Evolutionary conservation across 2,113 vertebrate species (phyloP).

Genomic region (Salvelinus sp.): DNA sequence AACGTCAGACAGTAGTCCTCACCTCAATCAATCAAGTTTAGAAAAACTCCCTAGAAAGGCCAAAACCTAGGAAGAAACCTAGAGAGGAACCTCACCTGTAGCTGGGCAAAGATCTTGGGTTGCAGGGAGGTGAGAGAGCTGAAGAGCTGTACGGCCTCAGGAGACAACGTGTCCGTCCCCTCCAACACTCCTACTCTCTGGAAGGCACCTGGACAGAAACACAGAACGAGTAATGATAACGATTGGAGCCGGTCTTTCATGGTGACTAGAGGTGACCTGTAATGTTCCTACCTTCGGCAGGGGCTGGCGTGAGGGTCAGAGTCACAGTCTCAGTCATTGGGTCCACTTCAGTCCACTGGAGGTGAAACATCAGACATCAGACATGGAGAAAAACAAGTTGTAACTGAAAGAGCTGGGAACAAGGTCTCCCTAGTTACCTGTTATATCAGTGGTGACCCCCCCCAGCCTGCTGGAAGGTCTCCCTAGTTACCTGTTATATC

Average conservation of each 20-base stretch:
- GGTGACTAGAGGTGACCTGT: too few species aligned
- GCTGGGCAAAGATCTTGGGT: conserved; percentile 81
- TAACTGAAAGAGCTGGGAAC: too few species aligned
- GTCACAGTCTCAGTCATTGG: conserved; percentile 81
- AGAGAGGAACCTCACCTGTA: conserved; percentile 81
- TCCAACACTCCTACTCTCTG: conserved; percentile 25
- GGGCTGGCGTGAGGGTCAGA: conserved; percentile 73
- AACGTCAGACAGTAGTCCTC: not conserved
- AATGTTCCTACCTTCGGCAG: conserved; percentile 68
- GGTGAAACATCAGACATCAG: conserved; percentile 3
- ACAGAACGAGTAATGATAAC: too few species aligned
- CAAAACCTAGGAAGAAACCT: too few species aligned
- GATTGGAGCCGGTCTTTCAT: too few species aligned
- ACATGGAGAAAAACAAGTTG: too few species aligned
- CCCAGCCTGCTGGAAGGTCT: too few species aligned
- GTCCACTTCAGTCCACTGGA: conserved; percentile 79
- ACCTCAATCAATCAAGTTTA: too few species aligned
- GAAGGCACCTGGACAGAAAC: not conserved
- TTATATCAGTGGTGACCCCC: too few species aligned
- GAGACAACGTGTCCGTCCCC: conserved; percentile 55
- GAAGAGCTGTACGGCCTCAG: conserved; percentile 73
- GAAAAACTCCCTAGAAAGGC: too few species aligned
- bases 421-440: too few species aligned
- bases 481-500: conserved; percentile 34
- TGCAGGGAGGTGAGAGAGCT: conserved; percentile 78